phyloP scores from a whole-genome alignment of 92 coral and sea anemone genomes.

The Parazoanthus darwini region DNA sequence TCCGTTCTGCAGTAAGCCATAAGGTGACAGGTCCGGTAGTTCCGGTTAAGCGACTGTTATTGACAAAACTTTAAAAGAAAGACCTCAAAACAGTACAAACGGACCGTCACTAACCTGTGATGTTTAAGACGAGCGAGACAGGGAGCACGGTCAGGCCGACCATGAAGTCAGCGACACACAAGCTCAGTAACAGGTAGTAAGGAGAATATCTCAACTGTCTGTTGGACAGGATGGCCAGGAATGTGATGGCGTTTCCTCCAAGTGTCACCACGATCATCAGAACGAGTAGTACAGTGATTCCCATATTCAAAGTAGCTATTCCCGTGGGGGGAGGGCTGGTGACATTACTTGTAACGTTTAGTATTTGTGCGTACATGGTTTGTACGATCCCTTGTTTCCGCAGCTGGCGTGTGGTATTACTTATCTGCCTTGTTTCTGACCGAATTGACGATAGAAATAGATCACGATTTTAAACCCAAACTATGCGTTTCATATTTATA shows the following conservation, averaged over 20 bases:
- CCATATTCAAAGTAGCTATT: not conserved
- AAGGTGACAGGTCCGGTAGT: no score
- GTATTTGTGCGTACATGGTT: not conserved
- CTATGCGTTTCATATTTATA: no score
- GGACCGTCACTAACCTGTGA: constrained; percentile 7
- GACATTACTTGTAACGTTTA: not conserved
- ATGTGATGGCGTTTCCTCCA: constrained; percentile 21
- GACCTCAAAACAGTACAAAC: not conserved
- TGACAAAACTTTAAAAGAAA: no score
- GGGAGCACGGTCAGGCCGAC: constrained; percentile 8
- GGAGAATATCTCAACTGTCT: constrained; percentile 8
- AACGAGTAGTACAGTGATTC: not conserved
- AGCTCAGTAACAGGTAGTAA: not conserved
- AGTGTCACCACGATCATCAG: constrained; percentile 16
- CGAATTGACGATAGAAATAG: not conserved
- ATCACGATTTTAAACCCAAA: no score
- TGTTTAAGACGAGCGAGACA: not conserved
- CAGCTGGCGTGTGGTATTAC: not conserved
- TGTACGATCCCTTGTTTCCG: not conserved
- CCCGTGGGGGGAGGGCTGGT: not conserved
- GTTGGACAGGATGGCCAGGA: constrained; percentile 19
- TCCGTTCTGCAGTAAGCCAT: no score
- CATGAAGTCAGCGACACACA: constrained; percentile 25
- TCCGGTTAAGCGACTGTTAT: no score
- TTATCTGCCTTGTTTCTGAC: not conserved